Evolutionary conservation across 2,797 vertebrate genomes (phyloP).

Genomic region (Okamejei kenojei): DNA sequence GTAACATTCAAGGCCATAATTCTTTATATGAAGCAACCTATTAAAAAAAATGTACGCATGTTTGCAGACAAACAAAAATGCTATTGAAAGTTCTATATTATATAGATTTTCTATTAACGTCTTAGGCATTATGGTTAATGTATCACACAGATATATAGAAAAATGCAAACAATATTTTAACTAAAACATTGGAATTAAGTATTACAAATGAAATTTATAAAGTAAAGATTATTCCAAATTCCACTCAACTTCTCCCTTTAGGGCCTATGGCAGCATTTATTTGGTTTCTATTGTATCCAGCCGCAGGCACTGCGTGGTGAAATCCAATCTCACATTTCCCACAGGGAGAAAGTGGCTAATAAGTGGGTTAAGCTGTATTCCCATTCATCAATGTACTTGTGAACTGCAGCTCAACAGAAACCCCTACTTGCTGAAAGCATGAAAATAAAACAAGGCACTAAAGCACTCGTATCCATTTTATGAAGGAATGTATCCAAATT

Average conservation of each 20-base stretch:
- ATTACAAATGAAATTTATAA: conserved; percentile 31
- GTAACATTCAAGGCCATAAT: not conserved
- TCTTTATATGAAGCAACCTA: not conserved
- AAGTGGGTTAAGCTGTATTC: conserved; percentile 20
- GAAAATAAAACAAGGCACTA: not conserved
- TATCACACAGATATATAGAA: not conserved
- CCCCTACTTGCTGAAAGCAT: not conserved
- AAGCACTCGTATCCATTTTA: not conserved
- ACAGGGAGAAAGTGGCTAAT: conserved; percentile 35
- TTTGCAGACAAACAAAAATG: not conserved
- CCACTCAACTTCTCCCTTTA: conserved; percentile 26
- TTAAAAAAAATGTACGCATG: not conserved
- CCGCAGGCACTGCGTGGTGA: conserved; percentile 25
- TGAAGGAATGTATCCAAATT: not conserved
- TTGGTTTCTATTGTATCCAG: conserved; percentile 16
- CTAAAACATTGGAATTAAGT: conserved; percentile 28
- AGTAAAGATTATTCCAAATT: conserved; percentile 24
- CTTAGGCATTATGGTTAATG: not conserved
- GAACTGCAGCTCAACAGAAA: conserved; percentile 18
- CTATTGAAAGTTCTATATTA: not conserved
- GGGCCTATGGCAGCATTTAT: conserved; percentile 17
- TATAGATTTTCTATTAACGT: not conserved
- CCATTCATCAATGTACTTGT: conserved; percentile 35
- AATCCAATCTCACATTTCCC: conserved; percentile 35
- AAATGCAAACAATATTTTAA: conserved; percentile 18